Conservation (phyloP, 2,888 invertebrate species). For the Gibbula magus region DNA sequence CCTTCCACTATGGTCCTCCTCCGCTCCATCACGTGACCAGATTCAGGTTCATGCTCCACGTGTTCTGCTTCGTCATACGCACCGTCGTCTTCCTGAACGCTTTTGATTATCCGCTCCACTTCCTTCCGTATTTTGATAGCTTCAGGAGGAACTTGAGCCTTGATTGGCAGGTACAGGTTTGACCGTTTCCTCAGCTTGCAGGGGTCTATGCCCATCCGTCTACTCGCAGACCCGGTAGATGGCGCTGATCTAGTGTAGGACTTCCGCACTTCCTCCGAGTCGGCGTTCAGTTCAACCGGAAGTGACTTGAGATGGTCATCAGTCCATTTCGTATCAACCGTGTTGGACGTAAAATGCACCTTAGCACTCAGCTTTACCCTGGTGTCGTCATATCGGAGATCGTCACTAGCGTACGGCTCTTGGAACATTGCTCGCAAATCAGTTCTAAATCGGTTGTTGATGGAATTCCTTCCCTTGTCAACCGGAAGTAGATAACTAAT, state of each 20-base stretch:
- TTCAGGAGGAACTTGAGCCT: conserved; percentile 61
- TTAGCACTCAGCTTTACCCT: conserved; percentile 57
- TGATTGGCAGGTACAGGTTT: conserved; percentile 61
- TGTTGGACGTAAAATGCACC: conserved; percentile 62
- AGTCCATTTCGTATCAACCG: conserved; percentile 58
- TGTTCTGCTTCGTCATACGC: conserved; percentile 43
- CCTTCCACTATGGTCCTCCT: background rate
- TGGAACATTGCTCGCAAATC: conserved; percentile 68
- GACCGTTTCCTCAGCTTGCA: conserved; percentile 57
- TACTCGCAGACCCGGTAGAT: conserved; percentile 45
- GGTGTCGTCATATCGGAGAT: conserved; percentile 54
- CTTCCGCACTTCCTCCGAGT: conserved; percentile 60
- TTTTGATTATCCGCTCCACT: conserved; percentile 60
- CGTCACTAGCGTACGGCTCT: conserved; percentile 64
- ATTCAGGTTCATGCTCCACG: background rate
- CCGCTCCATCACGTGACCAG: background rate
- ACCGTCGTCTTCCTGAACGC: conserved; percentile 59
- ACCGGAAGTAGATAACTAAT: conserved; percentile 68
- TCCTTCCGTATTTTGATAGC: conserved; percentile 61
- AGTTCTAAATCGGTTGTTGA: conserved; percentile 64
- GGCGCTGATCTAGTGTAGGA: conserved; percentile 65
- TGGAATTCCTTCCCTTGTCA: conserved; percentile 66
- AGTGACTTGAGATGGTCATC: conserved; percentile 42
- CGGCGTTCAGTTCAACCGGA: conserved; percentile 57
- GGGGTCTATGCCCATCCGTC: conserved; percentile 42